Evolutionary conservation across 2,888 invertebrate species (phyloP).

Genomic region (Thymelicus lineola): DNA sequence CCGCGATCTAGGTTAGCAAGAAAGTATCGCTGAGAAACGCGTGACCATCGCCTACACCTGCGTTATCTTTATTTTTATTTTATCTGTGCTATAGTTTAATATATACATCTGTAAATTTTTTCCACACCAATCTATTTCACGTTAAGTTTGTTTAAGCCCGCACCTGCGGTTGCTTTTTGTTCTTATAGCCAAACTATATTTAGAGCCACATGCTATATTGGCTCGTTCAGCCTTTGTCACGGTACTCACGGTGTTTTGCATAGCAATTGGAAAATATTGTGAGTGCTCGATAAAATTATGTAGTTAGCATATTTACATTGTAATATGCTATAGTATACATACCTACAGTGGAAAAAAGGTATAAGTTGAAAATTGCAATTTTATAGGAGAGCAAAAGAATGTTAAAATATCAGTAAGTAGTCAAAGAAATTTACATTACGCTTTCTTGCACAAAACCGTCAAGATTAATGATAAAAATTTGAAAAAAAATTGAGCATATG

Average conservation of each 20-base stretch:
- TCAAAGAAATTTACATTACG: too few relatives aligned
- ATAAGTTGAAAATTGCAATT: too few relatives aligned
- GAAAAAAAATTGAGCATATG: too few relatives aligned
- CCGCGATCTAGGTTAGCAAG: constrained; percentile 75
- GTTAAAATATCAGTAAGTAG: too few relatives aligned
- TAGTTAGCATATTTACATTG: neutral
- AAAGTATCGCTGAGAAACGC: constrained; percentile 60
- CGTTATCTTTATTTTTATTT: constrained; percentile 26
- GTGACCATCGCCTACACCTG: constrained; percentile 34
- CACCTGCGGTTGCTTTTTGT: constrained; percentile 27
- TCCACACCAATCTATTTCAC: constrained; percentile 29
- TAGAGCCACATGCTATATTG: constrained; percentile 29
- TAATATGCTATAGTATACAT: too few relatives aligned
- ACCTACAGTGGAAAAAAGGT: too few relatives aligned
- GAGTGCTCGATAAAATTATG: neutral
- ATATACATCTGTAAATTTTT: constrained; percentile 26
- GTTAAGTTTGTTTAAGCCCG: constrained; percentile 21
- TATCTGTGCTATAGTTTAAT: constrained; percentile 19
- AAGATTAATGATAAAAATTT: too few relatives aligned
- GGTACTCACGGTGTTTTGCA: constrained; percentile 28
- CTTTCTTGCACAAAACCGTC: too few relatives aligned
- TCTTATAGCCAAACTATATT: constrained; percentile 35
- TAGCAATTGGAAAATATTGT: constrained; percentile 17
- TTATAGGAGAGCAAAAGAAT: too few relatives aligned
- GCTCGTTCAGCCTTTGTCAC: constrained; percentile 29